Evolutionary conservation across 1,140 invertebrate species (phyloP), one percentile per base, ranked within the genome.

Genomic region (Penaeus chinensis): DNA sequence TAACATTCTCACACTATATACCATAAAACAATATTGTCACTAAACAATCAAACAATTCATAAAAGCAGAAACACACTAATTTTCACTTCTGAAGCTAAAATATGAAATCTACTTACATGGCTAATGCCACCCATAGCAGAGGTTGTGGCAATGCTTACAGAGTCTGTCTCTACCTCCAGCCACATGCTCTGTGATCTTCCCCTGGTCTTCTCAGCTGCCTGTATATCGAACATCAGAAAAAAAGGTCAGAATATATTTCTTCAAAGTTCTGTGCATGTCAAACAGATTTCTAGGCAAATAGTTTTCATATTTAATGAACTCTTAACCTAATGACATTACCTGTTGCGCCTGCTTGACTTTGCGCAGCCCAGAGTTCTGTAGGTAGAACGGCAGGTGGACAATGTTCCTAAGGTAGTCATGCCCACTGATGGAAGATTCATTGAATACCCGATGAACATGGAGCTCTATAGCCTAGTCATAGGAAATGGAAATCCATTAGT

Each of bases 341-440:
- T 96, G 95, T 92, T 97, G 96, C 0, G 97, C 96, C 37, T 95
- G 93, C 92, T 97, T 97, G 0, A 98, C 96, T 91, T 97, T 96
- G 0, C 97, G 93, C 76, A 99, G 92, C 13, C 97, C 98, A 24
- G 98, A 98, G 93, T 99, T 99, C 94, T 99, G 98, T 22, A 99
- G 94, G 92, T 98, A 99, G 93, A 99, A 99, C 0, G 98, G 99
- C 89, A 99, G 93, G 92, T 99, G 98, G 3, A 99, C 97, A 93
- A 99, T 96, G 92, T 99, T 99, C 47, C 97, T 69, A 18, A 91
- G 90, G 80, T 91, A 91, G 77, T 90, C 90, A 98, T 98, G 93
- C 92, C 94, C 85, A 63, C 92, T 91, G 62, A 93, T 92, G 89
- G 97, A 97, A 47, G 96, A 97, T 91, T 98, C 96, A 20, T 94